Conservation (phyloP, 1,140 invertebrate species). For the Zaprionus capensis region DNA sequence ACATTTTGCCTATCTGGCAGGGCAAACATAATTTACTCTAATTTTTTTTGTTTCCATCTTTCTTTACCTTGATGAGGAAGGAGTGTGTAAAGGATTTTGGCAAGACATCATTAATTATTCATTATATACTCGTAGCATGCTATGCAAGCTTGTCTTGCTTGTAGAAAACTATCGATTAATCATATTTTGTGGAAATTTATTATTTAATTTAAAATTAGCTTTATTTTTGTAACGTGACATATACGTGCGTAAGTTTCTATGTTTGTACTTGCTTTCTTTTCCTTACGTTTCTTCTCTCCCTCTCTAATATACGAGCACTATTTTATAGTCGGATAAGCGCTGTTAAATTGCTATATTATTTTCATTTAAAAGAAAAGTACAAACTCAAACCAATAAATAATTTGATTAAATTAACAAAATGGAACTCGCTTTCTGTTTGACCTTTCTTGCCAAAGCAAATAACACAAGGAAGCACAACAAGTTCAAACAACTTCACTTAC, state of each 20-base stretch:
- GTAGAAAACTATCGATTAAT: not conserved
- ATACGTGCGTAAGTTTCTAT: not conserved
- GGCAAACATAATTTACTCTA: constrained; percentile 11
- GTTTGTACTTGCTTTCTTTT: not conserved
- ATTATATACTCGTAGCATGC: not conserved
- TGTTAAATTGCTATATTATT: too few relatives aligned
- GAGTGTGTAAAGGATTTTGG: not conserved
- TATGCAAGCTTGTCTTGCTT: not conserved
- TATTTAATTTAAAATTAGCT: not conserved
- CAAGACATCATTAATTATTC: constrained; percentile 6
- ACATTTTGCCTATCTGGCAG: constrained; percentile 39
- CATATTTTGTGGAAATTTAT: not conserved
- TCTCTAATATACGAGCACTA: too few relatives aligned
- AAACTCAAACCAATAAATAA: too few relatives aligned
- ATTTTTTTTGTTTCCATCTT: not conserved
- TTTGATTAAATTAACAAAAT: too few relatives aligned
- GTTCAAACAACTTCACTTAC: too few relatives aligned
- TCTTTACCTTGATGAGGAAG: constrained; percentile 3
- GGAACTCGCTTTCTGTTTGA: too few relatives aligned
- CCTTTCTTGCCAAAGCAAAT: too few relatives aligned
- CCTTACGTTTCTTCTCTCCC: not conserved
- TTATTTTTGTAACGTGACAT: not conserved
- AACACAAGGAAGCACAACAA: too few relatives aligned
- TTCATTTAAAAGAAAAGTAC: too few relatives aligned
- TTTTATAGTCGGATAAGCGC: too few relatives aligned